These are phyloP conservation scores for Ceratosolen fusciceps DNA, from an alignment of 1,140 invertebrate species.

Conservation along the genomic window DNA sequence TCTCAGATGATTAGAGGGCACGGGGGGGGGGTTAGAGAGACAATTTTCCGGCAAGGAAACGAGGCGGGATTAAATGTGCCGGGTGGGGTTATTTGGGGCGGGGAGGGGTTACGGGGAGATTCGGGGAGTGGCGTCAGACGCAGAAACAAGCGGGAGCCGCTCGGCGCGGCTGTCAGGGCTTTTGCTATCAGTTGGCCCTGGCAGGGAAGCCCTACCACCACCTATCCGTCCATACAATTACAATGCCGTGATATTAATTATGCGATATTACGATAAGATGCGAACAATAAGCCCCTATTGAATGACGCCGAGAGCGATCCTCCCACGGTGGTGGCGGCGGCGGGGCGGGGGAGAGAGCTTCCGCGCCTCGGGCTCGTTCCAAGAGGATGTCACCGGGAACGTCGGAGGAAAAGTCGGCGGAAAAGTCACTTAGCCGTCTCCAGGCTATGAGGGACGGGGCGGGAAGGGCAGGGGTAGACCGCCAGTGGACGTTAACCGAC, in stretches of 20 bases:
- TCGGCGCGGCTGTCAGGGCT: constrained; percentile 58
- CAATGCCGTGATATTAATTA: constrained; percentile 73
- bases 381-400: too few relatives aligned
- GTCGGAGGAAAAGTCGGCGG: too few relatives aligned
- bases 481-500: too few relatives aligned
- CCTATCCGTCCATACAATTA: constrained; percentile 72
- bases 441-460: too few relatives aligned
- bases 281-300: constrained; percentile 72
- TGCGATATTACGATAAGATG: constrained; percentile 72
- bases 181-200: constrained; percentile 70
- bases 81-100: constrained; percentile 55
- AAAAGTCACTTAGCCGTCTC: too few relatives aligned
- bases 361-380: too few relatives aligned
- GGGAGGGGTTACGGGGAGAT: constrained; percentile 59
- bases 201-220: constrained; percentile 67
- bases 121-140: constrained; percentile 59
- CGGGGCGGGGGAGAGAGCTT: constrained; percentile 44
- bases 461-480: too few relatives aligned
- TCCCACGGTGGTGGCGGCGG: constrained; percentile 54
- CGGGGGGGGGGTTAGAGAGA: constrained; percentile 1
- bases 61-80: constrained; percentile 39
- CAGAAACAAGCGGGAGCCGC: constrained; percentile 55
- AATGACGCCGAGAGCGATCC: constrained; percentile 67
- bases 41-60: constrained; percentile 11
- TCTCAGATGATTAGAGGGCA: constrained; percentile 54